Percentiles rank a stretch among this genome's conserved stretches.
These are phyloP conservation scores for Drosophila funebris DNA, from an alignment of 1,140 invertebrate species.

Conservation along the genomic window DNA sequence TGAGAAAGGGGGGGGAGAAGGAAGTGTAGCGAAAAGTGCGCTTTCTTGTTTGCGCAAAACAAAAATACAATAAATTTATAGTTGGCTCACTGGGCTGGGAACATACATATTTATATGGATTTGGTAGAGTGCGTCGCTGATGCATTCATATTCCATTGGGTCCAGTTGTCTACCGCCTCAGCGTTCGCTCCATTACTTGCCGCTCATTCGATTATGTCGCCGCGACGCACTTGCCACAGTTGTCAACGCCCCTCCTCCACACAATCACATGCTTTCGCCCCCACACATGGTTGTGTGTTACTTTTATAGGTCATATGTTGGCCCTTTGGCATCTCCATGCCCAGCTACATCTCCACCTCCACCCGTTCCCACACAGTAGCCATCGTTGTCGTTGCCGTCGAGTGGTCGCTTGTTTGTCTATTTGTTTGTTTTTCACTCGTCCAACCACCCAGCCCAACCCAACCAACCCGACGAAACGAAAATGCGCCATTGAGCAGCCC, in stretches of 20 bases:
- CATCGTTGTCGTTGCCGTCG: constrained; percentile 19
- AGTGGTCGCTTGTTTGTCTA: constrained; percentile 68
- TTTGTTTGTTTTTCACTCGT: constrained; percentile 65
- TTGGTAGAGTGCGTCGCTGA: constrained; percentile 42
- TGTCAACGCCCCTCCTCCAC: neutral
- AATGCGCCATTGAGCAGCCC: constrained; percentile 26
- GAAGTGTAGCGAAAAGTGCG: constrained; percentile 52
- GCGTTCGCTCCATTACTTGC: constrained; percentile 62
- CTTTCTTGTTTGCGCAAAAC: constrained; percentile 66
- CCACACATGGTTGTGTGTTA: constrained; percentile 39
- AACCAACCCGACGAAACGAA: constrained; percentile 2
- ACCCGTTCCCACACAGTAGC: constrained; percentile 41
- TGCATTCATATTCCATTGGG: constrained; percentile 80
- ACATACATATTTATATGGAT: constrained; percentile 42
- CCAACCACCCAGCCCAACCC: constrained; percentile 3
- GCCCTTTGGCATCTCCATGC: constrained; percentile 41
- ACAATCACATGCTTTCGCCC: neutral
- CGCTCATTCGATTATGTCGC: constrained; percentile 70
- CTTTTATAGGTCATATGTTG: constrained; percentile 61
- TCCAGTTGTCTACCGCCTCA: constrained; percentile 57
- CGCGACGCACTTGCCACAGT: constrained; percentile 27
- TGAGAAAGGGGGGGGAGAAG: neutral
- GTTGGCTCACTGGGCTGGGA: constrained; percentile 49
- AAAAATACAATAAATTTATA: constrained; percentile 71
- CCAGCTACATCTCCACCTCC: neutral